phyloP scores from a whole-genome alignment of 2,113 vertebrate genomes.

The Lepidothrix coronata region DNA sequence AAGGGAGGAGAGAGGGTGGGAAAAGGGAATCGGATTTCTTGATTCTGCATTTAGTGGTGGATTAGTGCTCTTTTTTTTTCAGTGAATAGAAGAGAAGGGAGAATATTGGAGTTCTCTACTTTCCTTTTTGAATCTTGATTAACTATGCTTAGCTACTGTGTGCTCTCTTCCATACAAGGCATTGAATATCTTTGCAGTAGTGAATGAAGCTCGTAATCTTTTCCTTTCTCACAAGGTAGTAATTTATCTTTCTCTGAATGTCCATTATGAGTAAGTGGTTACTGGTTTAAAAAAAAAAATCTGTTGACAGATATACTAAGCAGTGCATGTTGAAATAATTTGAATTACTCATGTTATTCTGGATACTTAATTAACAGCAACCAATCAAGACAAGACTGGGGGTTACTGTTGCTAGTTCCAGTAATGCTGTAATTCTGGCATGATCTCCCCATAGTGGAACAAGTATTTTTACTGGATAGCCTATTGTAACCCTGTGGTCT shows the following conservation, averaged over 20 bases:
- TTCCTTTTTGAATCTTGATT: conserved; percentile 58
- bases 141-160: conserved; percentile 37
- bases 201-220: conserved; percentile 41
- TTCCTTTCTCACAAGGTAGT: conserved; percentile 31
- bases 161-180: conserved; percentile 11
- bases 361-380: conserved; percentile 40
- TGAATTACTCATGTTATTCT: background rate
- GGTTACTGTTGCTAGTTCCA: conserved; percentile 12
- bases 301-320: conserved; percentile 39
- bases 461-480: background rate
- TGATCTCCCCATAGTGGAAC: background rate
- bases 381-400: background rate
- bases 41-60: conserved; percentile 63
- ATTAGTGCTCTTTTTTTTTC: conserved; percentile 40
- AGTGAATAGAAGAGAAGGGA: conserved; percentile 46
- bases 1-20: conserved; percentile 29
- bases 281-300: conserved; percentile 18
- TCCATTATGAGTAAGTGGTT: conserved; percentile 37
- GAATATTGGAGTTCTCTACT: conserved; percentile 44
- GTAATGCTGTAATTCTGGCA: background rate
- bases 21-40: conserved; percentile 50
- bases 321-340: conserved; percentile 25
- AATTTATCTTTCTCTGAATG: conserved; percentile 62
- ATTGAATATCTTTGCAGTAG: conserved; percentile 17
- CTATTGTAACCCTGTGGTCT: background rate